Base-by-base conservation (phyloP, 2,113 vertebrate genomes). In the Eretmochelys imbricata region DNA sequence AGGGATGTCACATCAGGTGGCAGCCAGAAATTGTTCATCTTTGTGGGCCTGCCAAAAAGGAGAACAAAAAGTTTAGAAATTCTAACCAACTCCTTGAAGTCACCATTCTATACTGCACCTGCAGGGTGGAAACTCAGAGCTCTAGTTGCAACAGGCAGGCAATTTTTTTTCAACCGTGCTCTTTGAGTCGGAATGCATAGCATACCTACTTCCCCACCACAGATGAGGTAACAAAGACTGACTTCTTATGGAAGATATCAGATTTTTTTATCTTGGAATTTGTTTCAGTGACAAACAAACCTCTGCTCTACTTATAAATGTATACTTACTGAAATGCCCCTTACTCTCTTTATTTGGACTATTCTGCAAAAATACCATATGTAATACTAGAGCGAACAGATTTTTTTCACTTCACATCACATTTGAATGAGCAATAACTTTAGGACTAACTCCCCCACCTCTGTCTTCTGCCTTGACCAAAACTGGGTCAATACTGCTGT, bases 401-500 rank as follows among this genome's bases (percentile, higher is more conserved):
- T 38, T 87, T 84, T 57, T 69, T 72, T 93, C 82, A 16, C 24
- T 88, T 85, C 90, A 29, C 25, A 3, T 1, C 2, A 46, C 24
- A 90, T 95, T 92, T 91, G 0, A 0, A 83, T 2, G 4, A 83
- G 75, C 48, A 89, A 29, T 57, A 89, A 84, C 31, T 79, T 6
- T 3, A 76, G 42, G 22, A 46, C 20, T 76, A 24, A 46, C 20
- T 48, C 10, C 75, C 22, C n/a, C 24, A 1, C 7, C 38, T 24
- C 69, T 8, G 35, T 85, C 69, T 93, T 88, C 79, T 14, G 79
- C 80, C 42, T 80, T 55, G 82, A n/a, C n/a, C 69, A 51, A 88
- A 93, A 80, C 19, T 51, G 55, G 87, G 97, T 96, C 93, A 89
- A 95, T 91, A 91, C 10, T 11, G 42, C 42, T 42, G 42, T 42